Evolutionary conservation across 2,113 vertebrate genomes (phyloP).

Genomic region (Epinephelus lanceolatus): DNA sequence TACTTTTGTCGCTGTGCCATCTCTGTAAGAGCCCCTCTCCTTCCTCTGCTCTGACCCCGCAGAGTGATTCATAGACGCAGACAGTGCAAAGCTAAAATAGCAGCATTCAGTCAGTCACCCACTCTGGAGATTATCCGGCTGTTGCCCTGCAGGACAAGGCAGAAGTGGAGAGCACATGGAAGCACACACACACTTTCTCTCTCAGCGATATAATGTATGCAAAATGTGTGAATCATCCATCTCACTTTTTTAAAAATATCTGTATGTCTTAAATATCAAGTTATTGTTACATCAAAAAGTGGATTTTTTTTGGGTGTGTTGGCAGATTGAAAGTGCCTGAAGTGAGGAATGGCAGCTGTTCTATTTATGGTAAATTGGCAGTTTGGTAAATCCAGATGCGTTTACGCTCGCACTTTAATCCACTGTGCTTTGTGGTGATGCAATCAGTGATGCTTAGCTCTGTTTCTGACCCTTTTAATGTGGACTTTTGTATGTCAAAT

Average conservation of each 20-base stretch:
- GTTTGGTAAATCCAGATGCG: constrained; percentile 50
- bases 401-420: constrained; percentile 41
- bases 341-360: constrained; percentile 17
- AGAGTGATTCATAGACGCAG: constrained; percentile 49
- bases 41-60: constrained; percentile 38
- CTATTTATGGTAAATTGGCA: constrained; percentile 44
- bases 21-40: constrained; percentile 40
- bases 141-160: constrained; percentile 39
- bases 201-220: neutral
- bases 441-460: constrained; percentile 42
- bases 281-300: neutral
- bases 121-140: constrained; percentile 57
- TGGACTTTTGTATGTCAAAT: constrained; percentile 34
- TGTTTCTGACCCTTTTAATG: constrained; percentile 19
- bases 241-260: neutral
- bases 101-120: constrained; percentile 50
- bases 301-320: neutral
- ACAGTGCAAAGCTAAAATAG: constrained; percentile 54
- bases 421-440: constrained; percentile 38
- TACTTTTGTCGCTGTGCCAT: neutral
- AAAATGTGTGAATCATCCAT: neutral
- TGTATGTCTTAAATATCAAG: neutral
- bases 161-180: constrained; percentile 15
- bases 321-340: neutral
- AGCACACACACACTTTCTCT: neutral